Base-by-base conservation (phyloP, 2,888 invertebrate genomes). In the Thymelicus acteon region DNA sequence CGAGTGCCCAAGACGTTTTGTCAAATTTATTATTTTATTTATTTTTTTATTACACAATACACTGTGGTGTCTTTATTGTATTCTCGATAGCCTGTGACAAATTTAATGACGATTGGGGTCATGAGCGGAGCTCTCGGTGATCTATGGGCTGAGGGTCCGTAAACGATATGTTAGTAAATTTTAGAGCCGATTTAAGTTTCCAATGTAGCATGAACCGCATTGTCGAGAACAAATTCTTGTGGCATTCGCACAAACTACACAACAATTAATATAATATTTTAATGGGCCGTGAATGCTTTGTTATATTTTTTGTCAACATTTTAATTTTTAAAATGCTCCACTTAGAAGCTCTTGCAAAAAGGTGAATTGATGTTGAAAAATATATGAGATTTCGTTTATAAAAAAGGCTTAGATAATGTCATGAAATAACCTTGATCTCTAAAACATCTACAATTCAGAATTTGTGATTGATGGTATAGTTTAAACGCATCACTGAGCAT, bases 21-120 rank as follows among this genome's bases (percentile, higher is more conserved):
- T 93, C 91, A 92, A 92, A 91, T 92, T 92, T 92, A 92, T 92
- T 92, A 93, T 93, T 92, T 92, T 91, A 92, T 93, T 93, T 91
- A 90, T 85, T 89, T 91, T 90, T 92, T 93, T 92, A 92, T 92
- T 91, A 86, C 85, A 83, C 81, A 82, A 83, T 84, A 83, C 84
- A 89, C 88, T 90, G 89, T 85, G 85, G 84, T 82, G 78, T 87
- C 85, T 83, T 84, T 82, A 88, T 93, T 93, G 92, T 93, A 78
- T 72, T 85, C 80, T 90, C 85, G 90, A 92, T 92, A 88, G 88
- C 83, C 92, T 93, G 93, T 93, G 93, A 93, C 93, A 93, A 93
- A 93, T 93, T 93, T 90, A 92, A 92, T 90, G 91, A 91, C 89
- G 84, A 86, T 87, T 87, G 90, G 92, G 92, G 93, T 92, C 90